phyloP scores from a whole-genome alignment of 2,113 vertebrate genomes.

The Sceloporus tristichus region DNA sequence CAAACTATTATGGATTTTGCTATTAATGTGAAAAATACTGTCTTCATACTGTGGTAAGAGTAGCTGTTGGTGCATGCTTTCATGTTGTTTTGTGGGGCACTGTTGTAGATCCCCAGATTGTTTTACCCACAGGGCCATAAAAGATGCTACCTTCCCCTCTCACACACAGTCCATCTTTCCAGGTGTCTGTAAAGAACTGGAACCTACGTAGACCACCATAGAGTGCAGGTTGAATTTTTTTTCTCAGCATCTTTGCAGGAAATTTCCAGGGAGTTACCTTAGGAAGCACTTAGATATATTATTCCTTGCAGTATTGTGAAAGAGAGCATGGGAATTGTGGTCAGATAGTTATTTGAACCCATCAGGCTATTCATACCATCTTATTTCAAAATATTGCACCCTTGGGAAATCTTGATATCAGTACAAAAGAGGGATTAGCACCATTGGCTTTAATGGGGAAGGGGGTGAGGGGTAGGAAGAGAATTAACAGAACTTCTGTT shows the following conservation, averaged over 20 bases:
- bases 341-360: background rate
- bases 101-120: background rate
- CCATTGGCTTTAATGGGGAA: background rate
- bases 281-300: background rate
- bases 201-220: background rate
- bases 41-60: background rate
- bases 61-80: background rate
- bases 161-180: background rate
- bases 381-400: conserved; percentile 18
- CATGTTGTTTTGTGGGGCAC: background rate
- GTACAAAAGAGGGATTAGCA: conserved; percentile 2
- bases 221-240: background rate
- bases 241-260: background rate
- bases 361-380: background rate
- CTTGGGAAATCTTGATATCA: conserved; percentile 1
- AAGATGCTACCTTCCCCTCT: background rate
- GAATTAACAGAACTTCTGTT: background rate
- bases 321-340: background rate
- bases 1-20: background rate
- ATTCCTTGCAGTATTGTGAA: background rate
- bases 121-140: background rate
- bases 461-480: too few relatives aligned
- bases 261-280: too few relatives aligned
- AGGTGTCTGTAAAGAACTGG: background rate
- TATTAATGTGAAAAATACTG: background rate